Percentiles rank a stretch among this genome's conserved stretches.
Conservation (phyloP, 1,140 invertebrate species). For the Zophobas morio region DNA sequence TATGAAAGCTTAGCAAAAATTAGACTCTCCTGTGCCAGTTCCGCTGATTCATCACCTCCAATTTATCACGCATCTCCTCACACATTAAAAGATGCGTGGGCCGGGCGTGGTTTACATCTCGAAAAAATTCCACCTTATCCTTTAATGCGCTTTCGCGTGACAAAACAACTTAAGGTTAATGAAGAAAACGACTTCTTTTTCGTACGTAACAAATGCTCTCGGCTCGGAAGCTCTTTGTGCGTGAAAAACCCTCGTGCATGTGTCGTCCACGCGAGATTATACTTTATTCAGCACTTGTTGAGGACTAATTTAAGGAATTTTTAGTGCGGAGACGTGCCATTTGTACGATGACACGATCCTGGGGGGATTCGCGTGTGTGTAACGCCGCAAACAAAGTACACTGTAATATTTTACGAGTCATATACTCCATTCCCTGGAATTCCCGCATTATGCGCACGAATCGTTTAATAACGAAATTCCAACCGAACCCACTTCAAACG, state of each 20-base stretch:
- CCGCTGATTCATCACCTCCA: conserved; percentile 3
- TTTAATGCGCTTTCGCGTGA: conserved; percentile 35
- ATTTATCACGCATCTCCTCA: conserved; percentile 30
- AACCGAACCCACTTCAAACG: background rate
- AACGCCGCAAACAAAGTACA: conserved; percentile 26
- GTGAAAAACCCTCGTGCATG: conserved; percentile 8
- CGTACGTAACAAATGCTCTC: conserved; percentile 22
- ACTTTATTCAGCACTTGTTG: conserved; percentile 37
- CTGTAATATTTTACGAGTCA: conserved; percentile 35
- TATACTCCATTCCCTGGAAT: conserved; percentile 6
- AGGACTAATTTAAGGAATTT: conserved; percentile 30
- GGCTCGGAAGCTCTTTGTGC: conserved; percentile 4
- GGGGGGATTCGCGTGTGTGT: conserved; percentile 8
- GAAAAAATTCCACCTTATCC: conserved; percentile 2
- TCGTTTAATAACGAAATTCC: conserved; percentile 24
- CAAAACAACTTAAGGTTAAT: conserved; percentile 38
- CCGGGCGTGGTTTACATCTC: background rate
- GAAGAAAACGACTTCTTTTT: conserved; percentile 32
- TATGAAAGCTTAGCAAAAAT: too few species aligned
- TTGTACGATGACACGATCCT: conserved; percentile 7
- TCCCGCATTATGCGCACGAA: conserved; percentile 23
- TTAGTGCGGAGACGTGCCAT: conserved; percentile 9
- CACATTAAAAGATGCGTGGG: conserved; percentile 12
- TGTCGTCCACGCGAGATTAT: conserved; percentile 8
- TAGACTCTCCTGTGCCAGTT: background rate